Conservation (phyloP, 2,113 vertebrate species). For the Aphelocoma coerulescens region DNA sequence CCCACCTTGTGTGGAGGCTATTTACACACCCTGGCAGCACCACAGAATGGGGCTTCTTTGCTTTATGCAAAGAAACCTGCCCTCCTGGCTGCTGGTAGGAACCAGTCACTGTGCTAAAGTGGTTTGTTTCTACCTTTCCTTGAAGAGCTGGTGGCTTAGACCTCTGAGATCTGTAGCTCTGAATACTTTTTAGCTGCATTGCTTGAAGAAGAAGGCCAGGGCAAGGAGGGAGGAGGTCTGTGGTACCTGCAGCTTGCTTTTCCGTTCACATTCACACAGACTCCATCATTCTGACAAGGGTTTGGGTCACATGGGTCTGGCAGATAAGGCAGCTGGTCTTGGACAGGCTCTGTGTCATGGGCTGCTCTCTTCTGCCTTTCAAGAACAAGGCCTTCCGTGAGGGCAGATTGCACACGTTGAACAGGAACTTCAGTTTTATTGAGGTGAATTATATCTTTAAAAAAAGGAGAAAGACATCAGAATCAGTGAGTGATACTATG, state of each 20-base stretch:
- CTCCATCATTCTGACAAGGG: constrained; percentile 82
- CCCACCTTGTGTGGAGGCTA: neutral
- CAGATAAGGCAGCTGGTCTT: constrained; percentile 50
- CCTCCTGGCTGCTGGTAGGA: neutral
- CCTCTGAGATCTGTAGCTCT: neutral
- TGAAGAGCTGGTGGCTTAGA: neutral
- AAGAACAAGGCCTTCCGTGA: neutral
- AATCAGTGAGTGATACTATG: neutral
- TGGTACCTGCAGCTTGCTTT: constrained; percentile 83
- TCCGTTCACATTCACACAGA: constrained; percentile 76
- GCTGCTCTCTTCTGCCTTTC: constrained; percentile 63
- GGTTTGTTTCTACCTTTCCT: neutral
- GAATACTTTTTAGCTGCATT: neutral
- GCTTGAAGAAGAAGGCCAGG: neutral
- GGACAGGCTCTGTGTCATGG: neutral
- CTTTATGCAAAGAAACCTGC: neutral
- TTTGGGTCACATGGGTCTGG: constrained; percentile 75
- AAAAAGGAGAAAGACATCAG: neutral
- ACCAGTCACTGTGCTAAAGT: neutral
- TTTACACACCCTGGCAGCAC: neutral
- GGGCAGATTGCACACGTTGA: neutral
- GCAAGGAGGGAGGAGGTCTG: neutral
- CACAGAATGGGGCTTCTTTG: neutral
- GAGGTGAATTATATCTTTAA: constrained; percentile 82
- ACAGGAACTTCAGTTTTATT: constrained; percentile 77